A percentile compares a stretch with the other conserved stretches of the same genome.
These are phyloP conservation scores for Zaprionus gabonicus DNA, from an alignment of 1,140 invertebrate species.

Conservation along the genomic window DNA sequence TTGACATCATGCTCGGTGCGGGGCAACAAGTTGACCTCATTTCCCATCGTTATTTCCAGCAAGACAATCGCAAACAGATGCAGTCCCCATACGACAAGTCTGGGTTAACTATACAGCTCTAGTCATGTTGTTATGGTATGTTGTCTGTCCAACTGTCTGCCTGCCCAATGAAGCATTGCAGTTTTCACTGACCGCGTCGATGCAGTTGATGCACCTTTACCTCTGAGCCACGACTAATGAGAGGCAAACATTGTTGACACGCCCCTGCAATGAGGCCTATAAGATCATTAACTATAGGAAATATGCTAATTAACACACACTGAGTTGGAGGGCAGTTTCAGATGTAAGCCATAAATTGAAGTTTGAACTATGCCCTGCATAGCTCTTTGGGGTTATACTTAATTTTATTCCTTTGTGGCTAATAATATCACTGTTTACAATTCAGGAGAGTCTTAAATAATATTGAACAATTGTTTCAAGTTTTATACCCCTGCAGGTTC, in stretches of 20 bases:
- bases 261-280: constrained; percentile 24
- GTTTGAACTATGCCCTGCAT: neutral
- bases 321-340: constrained; percentile 10
- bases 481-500: too few relatives aligned
- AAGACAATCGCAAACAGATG: constrained; percentile 10
- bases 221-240: constrained; percentile 65
- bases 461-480: too few relatives aligned
- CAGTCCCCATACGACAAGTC: constrained; percentile 8
- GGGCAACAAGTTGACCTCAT: constrained; percentile 53
- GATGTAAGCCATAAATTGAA: neutral
- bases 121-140: neutral
- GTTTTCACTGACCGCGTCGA: constrained; percentile 38
- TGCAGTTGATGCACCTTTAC: constrained; percentile 42
- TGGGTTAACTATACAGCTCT: neutral
- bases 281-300: constrained; percentile 12
- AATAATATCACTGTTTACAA: too few relatives aligned
- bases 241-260: constrained; percentile 48
- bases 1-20: constrained; percentile 38
- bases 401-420: too few relatives aligned
- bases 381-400: neutral
- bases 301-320: constrained; percentile 34
- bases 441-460: too few relatives aligned
- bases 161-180: constrained; percentile 55
- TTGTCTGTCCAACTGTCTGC: neutral
- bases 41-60: constrained; percentile 18